Evolutionary conservation across 2,113 vertebrate genomes (phyloP).

Genomic region (Sigmodon hispidus): DNA sequence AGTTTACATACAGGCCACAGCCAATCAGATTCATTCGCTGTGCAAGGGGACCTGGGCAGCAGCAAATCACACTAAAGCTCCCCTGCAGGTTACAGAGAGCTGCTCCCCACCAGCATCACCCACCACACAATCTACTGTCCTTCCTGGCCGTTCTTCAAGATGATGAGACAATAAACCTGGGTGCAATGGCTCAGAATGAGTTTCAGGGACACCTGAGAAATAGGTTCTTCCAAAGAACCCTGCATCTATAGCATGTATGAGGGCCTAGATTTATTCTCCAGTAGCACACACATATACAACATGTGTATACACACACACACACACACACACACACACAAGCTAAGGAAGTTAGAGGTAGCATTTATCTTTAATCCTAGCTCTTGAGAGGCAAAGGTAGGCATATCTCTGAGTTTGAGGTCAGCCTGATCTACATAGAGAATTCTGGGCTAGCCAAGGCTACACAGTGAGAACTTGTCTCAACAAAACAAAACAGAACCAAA

Average conservation of each 20-base stretch:
- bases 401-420: neutral
- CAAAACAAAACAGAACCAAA: neutral
- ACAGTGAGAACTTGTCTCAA: neutral
- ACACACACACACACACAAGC: too few species aligned
- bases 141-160: neutral
- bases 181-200: neutral
- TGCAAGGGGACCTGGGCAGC: neutral
- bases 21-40: neutral
- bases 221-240: neutral
- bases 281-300: neutral
- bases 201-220: neutral
- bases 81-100: neutral
- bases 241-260: neutral
- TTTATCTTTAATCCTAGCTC: neutral
- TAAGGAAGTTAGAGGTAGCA: neutral
- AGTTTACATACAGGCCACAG: neutral
- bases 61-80: neutral
- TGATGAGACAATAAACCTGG: neutral
- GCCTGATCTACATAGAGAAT: neutral
- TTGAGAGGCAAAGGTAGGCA: neutral
- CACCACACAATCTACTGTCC: neutral
- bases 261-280: neutral
- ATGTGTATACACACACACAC: too few species aligned
- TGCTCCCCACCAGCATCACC: neutral
- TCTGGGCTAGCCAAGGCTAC: neutral